A percentile compares a stretch with the other conserved stretches of the same genome.
Evolutionary conservation across 2,888 invertebrate genomes (phyloP).

Genomic region (Acanthoscelides obtectus): DNA sequence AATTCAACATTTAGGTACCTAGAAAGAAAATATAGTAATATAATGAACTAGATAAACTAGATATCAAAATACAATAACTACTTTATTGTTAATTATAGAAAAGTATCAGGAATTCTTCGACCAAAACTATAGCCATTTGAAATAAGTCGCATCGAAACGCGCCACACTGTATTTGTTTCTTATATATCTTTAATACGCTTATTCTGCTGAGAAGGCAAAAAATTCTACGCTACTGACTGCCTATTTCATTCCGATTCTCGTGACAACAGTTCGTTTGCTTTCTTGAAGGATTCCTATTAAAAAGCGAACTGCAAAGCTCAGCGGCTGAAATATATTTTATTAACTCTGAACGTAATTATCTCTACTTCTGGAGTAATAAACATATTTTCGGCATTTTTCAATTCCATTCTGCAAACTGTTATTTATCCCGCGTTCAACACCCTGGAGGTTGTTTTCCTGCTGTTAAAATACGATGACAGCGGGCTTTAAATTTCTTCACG

Average conservation of each 20-base stretch:
- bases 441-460: neutral
- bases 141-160: no score
- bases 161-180: no score
- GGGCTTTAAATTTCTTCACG: neutral
- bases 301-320: constrained; percentile 15
- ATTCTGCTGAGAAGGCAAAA: neutral
- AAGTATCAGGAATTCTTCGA: no score
- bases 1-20: no score
- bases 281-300: constrained; percentile 12
- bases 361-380: constrained; percentile 20
- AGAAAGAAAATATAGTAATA: no score
- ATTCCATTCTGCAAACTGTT: constrained; percentile 1
- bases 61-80: no score
- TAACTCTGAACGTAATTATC: constrained; percentile 20
- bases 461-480: neutral
- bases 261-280: constrained; percentile 15
- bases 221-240: neutral
- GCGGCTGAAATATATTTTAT: constrained; percentile 20
- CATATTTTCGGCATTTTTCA: constrained; percentile 15
- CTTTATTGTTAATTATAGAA: no score
- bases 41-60: no score
- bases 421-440: constrained; percentile 9
- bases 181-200: no score
- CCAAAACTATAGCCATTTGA: no score
- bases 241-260: constrained; percentile 9